Conservation (phyloP, 1,140 invertebrate species). For the Matsumurasca onukii region DNA sequence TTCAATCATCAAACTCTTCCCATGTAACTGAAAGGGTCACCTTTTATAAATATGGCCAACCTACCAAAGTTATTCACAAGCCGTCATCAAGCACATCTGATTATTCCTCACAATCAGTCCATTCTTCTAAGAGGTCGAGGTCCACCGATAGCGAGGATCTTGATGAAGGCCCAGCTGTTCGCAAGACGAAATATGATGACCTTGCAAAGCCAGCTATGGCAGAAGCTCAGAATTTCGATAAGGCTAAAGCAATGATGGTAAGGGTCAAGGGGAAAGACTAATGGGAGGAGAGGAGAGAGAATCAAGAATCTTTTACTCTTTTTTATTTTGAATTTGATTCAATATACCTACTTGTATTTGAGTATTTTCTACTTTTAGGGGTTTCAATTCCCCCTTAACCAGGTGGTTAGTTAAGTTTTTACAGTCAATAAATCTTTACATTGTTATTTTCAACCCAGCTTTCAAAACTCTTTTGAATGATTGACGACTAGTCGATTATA, state of each 20-base stretch:
- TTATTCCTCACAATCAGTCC: not conserved
- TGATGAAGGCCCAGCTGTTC: too few species aligned
- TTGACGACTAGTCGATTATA: too few species aligned
- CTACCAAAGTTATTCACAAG: slow-evolving; percentile 14
- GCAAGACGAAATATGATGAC: slow-evolving; percentile 14
- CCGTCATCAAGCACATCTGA: not conserved
- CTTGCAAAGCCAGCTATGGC: not conserved
- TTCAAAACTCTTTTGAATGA: too few species aligned
- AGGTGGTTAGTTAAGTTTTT: not conserved
- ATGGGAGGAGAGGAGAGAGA: too few species aligned
- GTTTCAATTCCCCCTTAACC: not conserved
- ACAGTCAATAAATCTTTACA: not conserved
- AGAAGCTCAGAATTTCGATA: not conserved
- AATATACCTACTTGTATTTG: not conserved
- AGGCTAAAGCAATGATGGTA: slow-evolving; percentile 16
- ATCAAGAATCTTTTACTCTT: not conserved
- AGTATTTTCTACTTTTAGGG: not conserved
- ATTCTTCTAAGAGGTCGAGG: not conserved
- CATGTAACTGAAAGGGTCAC: not conserved
- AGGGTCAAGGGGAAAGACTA: not conserved
- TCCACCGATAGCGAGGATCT: not conserved
- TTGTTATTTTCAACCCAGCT: not conserved
- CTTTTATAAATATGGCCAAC: slow-evolving; percentile 12
- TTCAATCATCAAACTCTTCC: not conserved
- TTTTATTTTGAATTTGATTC: not conserved